Percentiles rank a stretch among this genome's conserved stretches.
Conservation (phyloP, 2,888 invertebrate species). For the Phaedon cochleariae region DNA sequence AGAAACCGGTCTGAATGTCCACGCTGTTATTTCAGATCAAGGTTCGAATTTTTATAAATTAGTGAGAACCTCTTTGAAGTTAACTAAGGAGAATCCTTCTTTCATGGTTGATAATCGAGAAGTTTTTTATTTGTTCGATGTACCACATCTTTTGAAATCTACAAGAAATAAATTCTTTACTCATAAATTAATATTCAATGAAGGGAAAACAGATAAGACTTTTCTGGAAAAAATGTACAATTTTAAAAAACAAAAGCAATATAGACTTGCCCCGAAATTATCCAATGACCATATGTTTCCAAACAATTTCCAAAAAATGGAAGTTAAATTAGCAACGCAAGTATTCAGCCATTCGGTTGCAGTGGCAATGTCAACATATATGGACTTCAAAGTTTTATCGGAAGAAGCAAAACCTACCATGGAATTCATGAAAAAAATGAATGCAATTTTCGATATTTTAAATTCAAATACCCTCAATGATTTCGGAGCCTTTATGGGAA, state of each 20-base stretch:
- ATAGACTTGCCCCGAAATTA: too few relatives aligned
- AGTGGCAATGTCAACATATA: constrained; percentile 8
- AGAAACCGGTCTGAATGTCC: background rate
- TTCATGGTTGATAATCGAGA: too few relatives aligned
- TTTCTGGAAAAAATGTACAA: constrained; percentile 9
- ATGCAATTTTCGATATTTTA: constrained; percentile 13
- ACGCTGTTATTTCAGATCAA: too few relatives aligned
- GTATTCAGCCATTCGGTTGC: too few relatives aligned
- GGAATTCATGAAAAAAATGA: constrained; percentile 1
- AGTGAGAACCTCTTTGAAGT: too few relatives aligned
- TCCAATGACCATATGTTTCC: background rate
- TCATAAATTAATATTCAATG: constrained; percentile 17
- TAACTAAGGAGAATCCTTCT: too few relatives aligned
- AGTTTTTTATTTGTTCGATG: constrained; percentile 28
- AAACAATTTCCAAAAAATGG: constrained; percentile 4
- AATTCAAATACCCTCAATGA: constrained; percentile 1
- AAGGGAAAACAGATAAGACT: background rate
- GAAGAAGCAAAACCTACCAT: background rate
- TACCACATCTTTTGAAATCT: constrained; percentile 28
- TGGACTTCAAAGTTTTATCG: constrained; percentile 10
- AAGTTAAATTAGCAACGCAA: too few relatives aligned
- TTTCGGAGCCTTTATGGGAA: constrained; percentile 9
- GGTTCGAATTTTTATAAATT: too few relatives aligned
- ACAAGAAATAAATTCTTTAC: constrained; percentile 29
- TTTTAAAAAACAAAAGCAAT: too few relatives aligned